These are phyloP conservation scores for Centropus unirufus DNA, from an alignment of 2,113 vertebrate species.

Conservation along the genomic window DNA sequence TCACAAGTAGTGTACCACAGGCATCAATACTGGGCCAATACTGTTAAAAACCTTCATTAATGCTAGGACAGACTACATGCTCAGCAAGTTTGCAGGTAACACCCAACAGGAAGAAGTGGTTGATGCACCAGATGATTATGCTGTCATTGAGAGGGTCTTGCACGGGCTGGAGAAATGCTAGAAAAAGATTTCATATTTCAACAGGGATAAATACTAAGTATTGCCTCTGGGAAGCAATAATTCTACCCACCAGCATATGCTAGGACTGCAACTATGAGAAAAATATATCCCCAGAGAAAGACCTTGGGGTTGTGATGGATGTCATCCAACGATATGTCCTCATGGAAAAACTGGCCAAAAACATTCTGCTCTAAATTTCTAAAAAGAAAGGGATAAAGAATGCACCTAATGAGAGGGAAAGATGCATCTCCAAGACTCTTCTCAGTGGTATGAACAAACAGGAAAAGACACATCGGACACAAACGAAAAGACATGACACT, in stretches of 20 bases:
- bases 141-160: no score
- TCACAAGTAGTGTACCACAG: background rate
- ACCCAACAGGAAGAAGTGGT: background rate
- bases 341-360: background rate
- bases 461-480: background rate
- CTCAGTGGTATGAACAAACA: background rate
- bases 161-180: background rate
- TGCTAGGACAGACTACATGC: background rate
- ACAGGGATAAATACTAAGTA: background rate
- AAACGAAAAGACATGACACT: background rate
- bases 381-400: background rate
- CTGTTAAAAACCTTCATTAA: background rate
- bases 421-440: background rate
- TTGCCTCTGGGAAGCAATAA: background rate
- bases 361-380: background rate
- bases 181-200: background rate
- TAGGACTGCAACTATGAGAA: background rate
- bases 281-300: background rate
- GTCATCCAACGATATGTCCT: background rate
- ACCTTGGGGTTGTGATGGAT: background rate
- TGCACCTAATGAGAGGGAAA: background rate
- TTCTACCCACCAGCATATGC: background rate
- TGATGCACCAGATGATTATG: background rate
- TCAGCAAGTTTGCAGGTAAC: background rate
- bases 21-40: background rate